Conservation (phyloP, 2,888 invertebrate genomes). For the Athripsodes cinereus region DNA sequence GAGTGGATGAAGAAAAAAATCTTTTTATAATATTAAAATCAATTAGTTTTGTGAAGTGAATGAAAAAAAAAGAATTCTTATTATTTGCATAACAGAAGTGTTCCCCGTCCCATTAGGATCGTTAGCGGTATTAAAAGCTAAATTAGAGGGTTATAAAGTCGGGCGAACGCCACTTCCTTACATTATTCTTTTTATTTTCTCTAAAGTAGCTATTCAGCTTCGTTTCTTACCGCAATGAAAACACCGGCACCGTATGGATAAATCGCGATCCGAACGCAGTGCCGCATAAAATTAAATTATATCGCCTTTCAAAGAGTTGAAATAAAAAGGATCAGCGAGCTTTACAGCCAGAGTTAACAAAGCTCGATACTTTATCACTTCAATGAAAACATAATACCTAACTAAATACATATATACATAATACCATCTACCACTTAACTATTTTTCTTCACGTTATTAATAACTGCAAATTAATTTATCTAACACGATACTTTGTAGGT, state of each 20-base stretch:
- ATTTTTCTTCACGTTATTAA: too few species aligned
- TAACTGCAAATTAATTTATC: too few species aligned
- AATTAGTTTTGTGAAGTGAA: constrained; percentile 13
- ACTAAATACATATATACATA: too few species aligned
- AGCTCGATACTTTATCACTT: too few species aligned
- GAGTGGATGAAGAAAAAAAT: constrained; percentile 10
- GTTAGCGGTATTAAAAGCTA: constrained; percentile 6
- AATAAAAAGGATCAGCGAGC: neutral
- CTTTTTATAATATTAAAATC: constrained; percentile 10
- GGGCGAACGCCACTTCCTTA: neutral
- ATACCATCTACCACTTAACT: too few species aligned
- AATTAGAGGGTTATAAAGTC: constrained; percentile 8
- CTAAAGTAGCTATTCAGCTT: constrained; percentile 1
- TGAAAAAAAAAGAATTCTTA: neutral
- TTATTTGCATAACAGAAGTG: constrained; percentile 15
- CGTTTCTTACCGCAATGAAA: constrained; percentile 1
- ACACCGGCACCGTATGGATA: neutral
- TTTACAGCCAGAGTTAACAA: too few species aligned
- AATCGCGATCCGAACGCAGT: neutral
- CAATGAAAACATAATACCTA: too few species aligned
- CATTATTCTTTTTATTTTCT: neutral
- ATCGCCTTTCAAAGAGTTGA: neutral
- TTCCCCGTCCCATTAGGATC: constrained; percentile 6
- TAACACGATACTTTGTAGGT: too few species aligned
- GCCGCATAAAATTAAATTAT: neutral